A percentile compares a stretch with the other conserved stretches of the same genome.
Evolutionary conservation across 2,888 invertebrate genomes (phyloP).

Genomic region (Nephrotoma appendiculata): DNA sequence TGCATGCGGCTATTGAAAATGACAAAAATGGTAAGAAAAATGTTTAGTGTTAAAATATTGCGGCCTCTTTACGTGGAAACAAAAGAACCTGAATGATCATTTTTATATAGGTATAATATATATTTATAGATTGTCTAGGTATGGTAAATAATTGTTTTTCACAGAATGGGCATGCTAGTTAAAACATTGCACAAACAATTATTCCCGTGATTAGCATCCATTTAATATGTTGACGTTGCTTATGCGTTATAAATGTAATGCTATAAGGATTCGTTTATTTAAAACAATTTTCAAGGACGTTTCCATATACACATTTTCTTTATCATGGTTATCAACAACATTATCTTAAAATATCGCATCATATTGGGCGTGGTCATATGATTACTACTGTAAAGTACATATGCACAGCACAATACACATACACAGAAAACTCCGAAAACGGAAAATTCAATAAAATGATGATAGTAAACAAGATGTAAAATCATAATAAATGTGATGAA

Average conservation of each 20-base stretch:
- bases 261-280: no score
- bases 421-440: background rate
- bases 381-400: background rate
- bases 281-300: background rate
- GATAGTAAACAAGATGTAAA: no score
- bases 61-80: background rate
- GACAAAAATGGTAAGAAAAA: background rate
- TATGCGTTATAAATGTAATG: no score
- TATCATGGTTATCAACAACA: background rate
- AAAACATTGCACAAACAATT: no score
- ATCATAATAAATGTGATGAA: no score
- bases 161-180: no score
- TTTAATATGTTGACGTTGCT: no score
- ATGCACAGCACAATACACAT: no score
- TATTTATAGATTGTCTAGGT: background rate
- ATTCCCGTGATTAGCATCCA: no score
- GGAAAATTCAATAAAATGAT: background rate
- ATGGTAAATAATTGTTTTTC: background rate
- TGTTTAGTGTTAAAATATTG: background rate
- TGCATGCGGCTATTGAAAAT: background rate
- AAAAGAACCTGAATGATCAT: background rate
- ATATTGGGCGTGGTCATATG: background rate
- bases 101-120: background rate
- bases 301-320: background rate
- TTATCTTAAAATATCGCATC: background rate